Evolutionary conservation across 2,113 vertebrate species (phyloP), one percentile per base, ranked within the genome.

Genomic region (Glareola pratincola): DNA sequence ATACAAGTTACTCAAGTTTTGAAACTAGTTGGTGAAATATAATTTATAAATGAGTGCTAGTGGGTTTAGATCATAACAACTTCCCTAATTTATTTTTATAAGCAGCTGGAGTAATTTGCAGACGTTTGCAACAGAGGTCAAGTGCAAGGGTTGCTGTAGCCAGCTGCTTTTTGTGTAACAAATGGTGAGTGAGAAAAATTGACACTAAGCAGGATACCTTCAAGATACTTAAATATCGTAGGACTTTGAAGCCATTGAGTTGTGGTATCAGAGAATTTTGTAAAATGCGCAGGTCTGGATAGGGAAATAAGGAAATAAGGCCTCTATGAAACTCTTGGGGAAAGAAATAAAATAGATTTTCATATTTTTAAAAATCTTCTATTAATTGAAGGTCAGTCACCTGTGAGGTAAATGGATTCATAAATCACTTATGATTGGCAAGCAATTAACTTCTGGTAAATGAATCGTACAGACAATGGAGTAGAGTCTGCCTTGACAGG

Each of bases 1-100:
- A 54, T 73, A 73, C 85, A 83, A 92, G 85, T 94, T 95, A 92
- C 53, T 94, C 90, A 85, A 85, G 92, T 96, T 90, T 36, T 90
- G 71, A 94, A 95, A 80, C 71, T 79, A 83, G 77, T 88, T 80
- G 92, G 59, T 92, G 88, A 94, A 88, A 80, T 85, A 26, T 69
- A 85, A 90, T 96, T 90, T 29, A 80, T 92, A 92, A 85, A 69
- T 54, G 20, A 85, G 21, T 93, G 47, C 54, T 93, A 71, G 63
- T 73, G 67, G 43, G 32, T 94, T 92, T 92, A 93, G 75, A 50
- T 47, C 12, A 17, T 71, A 83, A 72, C 21, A 79, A 82, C 34
- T 71, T 74, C 34, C 82, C 63, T 63, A 67, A 84, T 88, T 82
- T 53, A 73, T 73, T 94, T 96, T 92, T 94, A 63, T 77, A 77